Percentiles rank a stretch among this genome's conserved stretches.
These are phyloP conservation scores for Eledona agricola DNA, from an alignment of 2,888 invertebrate genomes.

Conservation along the genomic window DNA sequence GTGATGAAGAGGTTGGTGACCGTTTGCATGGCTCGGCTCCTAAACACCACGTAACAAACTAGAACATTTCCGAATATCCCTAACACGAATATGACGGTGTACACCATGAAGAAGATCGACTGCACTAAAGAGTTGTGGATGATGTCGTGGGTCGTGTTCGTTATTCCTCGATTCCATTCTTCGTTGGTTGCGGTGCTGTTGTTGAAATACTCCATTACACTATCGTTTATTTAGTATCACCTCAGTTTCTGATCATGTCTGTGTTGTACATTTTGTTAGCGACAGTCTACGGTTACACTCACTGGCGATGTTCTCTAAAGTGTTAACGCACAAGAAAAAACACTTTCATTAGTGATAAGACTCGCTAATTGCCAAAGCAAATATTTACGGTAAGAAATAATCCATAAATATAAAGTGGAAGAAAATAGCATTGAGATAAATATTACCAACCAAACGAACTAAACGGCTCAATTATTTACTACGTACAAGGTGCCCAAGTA, in stretches of 20 bases:
- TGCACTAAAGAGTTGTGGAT: slow-evolving; percentile 75
- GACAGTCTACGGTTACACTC: slow-evolving; percentile 7
- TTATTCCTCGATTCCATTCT: slow-evolving; percentile 38
- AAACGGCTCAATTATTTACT: not conserved
- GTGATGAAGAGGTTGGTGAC: slow-evolving; percentile 98
- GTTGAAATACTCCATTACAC: slow-evolving; percentile 40
- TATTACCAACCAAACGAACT: slow-evolving; percentile 13
- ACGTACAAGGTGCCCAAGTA: slow-evolving; percentile 3
- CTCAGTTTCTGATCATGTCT: not conserved
- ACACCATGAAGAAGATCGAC: slow-evolving; percentile 78
- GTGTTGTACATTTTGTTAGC: slow-evolving; percentile 9
- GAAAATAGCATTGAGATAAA: slow-evolving; percentile 14
- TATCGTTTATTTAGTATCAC: slow-evolving; percentile 6
- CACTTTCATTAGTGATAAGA: slow-evolving; percentile 19
- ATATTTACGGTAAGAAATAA: slow-evolving; percentile 17
- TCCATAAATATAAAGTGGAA: slow-evolving; percentile 6
- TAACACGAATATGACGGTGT: slow-evolving; percentile 85
- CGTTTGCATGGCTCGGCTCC: slow-evolving; percentile 96
- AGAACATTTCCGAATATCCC: slow-evolving; percentile 91
- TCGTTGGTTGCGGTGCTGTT: slow-evolving; percentile 42
- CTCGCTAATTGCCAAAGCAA: slow-evolving; percentile 6
- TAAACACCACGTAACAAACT: slow-evolving; percentile 92
- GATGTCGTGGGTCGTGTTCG: slow-evolving; percentile 53
- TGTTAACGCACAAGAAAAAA: no score
- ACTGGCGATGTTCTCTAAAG: no score